Conservation (phyloP, 2,797 vertebrate species). For the Scleropages formosus region DNA sequence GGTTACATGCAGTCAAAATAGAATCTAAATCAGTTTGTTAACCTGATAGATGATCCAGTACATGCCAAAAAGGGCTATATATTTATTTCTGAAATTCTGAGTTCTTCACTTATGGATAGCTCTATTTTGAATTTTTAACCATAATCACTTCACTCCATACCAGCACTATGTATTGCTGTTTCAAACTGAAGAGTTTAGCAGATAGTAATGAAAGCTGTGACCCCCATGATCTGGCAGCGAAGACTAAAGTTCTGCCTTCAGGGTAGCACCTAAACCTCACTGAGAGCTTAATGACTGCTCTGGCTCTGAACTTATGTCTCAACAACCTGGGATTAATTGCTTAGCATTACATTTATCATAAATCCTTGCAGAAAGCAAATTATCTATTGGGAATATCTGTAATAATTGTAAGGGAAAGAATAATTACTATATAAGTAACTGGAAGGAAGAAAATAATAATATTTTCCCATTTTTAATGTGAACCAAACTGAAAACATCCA, state of each 20-base stretch:
- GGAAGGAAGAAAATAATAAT: background rate
- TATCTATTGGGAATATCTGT: background rate
- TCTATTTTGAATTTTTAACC: background rate
- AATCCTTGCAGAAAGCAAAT: background rate
- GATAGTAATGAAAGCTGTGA: too few species aligned
- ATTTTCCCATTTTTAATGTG: background rate
- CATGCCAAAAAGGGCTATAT: background rate
- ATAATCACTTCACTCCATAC: background rate
- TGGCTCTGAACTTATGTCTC: background rate
- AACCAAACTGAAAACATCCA: too few species aligned
- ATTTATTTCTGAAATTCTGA: background rate
- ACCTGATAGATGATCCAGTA: slow-evolving; percentile 1
- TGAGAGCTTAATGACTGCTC: too few species aligned
- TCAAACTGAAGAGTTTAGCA: background rate
- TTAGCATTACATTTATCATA: background rate
- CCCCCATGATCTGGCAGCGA: background rate
- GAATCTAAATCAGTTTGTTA: background rate
- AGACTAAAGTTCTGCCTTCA: background rate
- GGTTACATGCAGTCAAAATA: background rate
- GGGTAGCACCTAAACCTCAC: background rate
- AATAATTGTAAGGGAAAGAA: background rate
- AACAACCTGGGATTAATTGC: background rate
- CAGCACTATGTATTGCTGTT: background rate
- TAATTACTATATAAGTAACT: background rate
- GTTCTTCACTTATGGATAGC: background rate